Base-by-base conservation (phyloP, 2,888 invertebrate genomes). In the Aleiodes testaceus region DNA sequence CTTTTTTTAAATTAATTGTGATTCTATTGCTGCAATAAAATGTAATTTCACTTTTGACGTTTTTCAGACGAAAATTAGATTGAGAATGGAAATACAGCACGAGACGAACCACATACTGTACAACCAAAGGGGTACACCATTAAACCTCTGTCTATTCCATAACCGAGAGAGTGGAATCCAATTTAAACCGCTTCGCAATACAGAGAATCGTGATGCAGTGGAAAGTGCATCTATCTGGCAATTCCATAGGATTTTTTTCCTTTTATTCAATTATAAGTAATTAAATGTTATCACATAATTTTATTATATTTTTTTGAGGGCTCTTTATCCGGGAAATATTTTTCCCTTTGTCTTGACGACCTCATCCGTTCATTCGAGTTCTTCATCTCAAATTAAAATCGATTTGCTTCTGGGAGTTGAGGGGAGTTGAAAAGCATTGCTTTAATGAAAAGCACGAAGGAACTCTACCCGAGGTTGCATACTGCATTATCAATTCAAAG, bases 151-250 rank as follows among this genome's bases (percentile, higher is more conserved):
- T 74, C 74, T 76, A 72, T 71, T 75, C 78, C 79, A 75, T 66
- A 74, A 16, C 16, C 16, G 36, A 59, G 76, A 77, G 79, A 81
- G 75, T 78, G 76, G 77, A 82, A 83, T 81, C 79, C 81, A 81
- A 82, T 82, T 83, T 82, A 77, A 80, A 74, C 80, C 70, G 75
- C 70, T 77, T n/a, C 76, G 78, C 79, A 78, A 80, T 82, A 80
- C 78, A 78, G 36, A 75, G 78, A 77, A 79, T 80, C 78, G 72
- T 76, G 78, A 82, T 79, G 77, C 78, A 70, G 50, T 12, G 26
- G 47, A 59, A 36, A 26, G 26, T 45, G 22, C 45, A 18, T 26
- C 7, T 30, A 20, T 65, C 49, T 26, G 65, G 42, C 22, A 11
- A 53, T 42, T 49, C 26, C 49, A 47, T 30, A 22, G 20, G 12